Base-by-base conservation (phyloP, 2,888 invertebrate species). In the Rhagophthalmus giganteus region DNA sequence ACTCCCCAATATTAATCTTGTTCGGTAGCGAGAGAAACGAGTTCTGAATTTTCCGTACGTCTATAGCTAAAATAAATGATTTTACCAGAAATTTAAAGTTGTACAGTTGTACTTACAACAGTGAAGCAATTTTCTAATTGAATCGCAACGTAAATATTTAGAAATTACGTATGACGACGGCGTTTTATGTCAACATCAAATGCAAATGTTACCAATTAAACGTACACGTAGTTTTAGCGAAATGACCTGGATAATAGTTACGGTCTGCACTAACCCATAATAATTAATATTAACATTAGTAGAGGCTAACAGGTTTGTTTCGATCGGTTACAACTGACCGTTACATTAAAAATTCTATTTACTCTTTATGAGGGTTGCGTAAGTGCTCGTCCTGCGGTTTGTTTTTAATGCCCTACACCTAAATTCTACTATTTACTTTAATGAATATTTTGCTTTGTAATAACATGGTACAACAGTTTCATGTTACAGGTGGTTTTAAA, bases 341-440 rank as follows among this genome's bases (percentile, higher is more conserved):
- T 50, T 44, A 27, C 50, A 50, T 50, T 44, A 50, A 50, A 50
- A 44, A 50, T 50, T 50, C 50, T 37, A 50, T 50, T 50, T 42
- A 25, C 48, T 16, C 34, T 48, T 48, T 48, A 40, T 48, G 28
- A 28, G 37, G 48, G 14, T 40, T 28, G 28, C 16, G 26, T 38
- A 48, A 48, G 40, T 48, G 35, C 48, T 28, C 9, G 35, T 37
- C 20, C 24, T 24, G 20, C 37, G 25, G 37, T 37, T 37, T 37
- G 25, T 24, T 20, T 20, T 37, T 37, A 37, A 37, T 37, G 26
- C 24, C 25, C 26, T 20, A 24, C 24, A 37, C 10, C 13, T 26
- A 25, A 20, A 20, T 5, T 20, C 7, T 20, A n/a, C 20, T 5
- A 5, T 20, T 7, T 3, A 20, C 20, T n/a, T n/a, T 20, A 20